Evolutionary conservation across 2,797 vertebrate species (phyloP).

Genomic region (Melanotaenia parkinsoni): DNA sequence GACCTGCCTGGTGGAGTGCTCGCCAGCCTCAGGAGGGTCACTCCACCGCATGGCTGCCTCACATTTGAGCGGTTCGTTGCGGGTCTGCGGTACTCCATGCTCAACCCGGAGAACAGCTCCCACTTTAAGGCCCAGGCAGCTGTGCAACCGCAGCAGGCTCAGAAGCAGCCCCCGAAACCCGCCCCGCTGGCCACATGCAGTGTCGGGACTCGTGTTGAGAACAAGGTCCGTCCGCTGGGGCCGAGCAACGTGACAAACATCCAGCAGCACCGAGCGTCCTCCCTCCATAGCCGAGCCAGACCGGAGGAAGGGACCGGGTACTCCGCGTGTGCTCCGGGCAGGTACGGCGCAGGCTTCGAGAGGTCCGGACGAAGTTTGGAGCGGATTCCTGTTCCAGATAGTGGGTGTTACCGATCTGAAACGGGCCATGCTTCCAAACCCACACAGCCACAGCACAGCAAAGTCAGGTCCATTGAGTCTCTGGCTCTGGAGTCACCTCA

Average conservation of each 20-base stretch:
- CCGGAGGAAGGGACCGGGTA: conserved; percentile 62
- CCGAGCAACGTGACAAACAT: conserved; percentile 81
- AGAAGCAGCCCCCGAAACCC: conserved; percentile 55
- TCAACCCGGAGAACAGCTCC: conserved; percentile 79
- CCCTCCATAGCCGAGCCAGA: conserved; percentile 65
- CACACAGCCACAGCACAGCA: conserved; percentile 66
- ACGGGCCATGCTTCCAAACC: conserved; percentile 48
- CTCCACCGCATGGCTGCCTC: conserved; percentile 90
- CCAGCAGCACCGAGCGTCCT: conserved; percentile 67
- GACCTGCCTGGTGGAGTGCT: conserved; percentile 90
- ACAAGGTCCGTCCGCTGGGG: conserved; percentile 83
- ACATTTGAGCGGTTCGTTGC: conserved; percentile 93
- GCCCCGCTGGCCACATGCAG: conserved; percentile 57
- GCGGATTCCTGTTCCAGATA: conserved; percentile 54
- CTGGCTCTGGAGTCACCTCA: conserved; percentile 78
- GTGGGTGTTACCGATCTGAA: conserved; percentile 61
- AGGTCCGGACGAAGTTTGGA: conserved; percentile 77
- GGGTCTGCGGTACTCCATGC: conserved; percentile 90
- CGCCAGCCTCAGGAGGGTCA: conserved; percentile 86
- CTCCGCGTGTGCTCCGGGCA: conserved; percentile 49
- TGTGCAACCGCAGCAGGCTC: conserved; percentile 55
- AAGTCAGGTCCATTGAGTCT: conserved; percentile 77
- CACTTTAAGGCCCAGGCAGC: conserved; percentile 61
- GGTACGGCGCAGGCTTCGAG: conserved; percentile 67
- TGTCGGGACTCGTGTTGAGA: conserved; percentile 62